phyloP scores from a whole-genome alignment of 2,888 invertebrate species.

The Dolichomitus sp. region DNA sequence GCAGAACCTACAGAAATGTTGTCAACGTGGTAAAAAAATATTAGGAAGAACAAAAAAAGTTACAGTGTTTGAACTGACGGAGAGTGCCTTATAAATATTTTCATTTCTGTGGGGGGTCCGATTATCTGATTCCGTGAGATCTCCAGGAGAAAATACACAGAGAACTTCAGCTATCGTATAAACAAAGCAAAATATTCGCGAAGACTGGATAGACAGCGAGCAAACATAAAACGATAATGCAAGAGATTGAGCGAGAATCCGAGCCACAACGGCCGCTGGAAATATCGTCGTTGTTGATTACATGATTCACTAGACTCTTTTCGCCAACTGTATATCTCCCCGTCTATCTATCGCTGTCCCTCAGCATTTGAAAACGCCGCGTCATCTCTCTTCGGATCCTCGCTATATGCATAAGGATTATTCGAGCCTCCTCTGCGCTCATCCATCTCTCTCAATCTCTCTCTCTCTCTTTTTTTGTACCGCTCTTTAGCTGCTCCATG shows the following conservation, averaged over 20 bases:
- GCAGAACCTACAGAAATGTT: no score
- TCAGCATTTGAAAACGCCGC: slow-evolving; percentile 25
- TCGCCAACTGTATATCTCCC: slow-evolving; percentile 3
- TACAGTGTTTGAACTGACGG: no score
- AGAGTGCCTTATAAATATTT: no score
- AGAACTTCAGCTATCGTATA: background rate
- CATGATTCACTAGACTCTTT: slow-evolving; percentile 6
- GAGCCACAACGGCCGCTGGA: background rate
- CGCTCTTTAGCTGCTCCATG: slow-evolving; percentile 1
- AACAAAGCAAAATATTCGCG: background rate
- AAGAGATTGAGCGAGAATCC: slow-evolving; percentile 14
- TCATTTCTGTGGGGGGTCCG: background rate
- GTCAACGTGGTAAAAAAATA: no score
- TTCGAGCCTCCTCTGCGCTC: background rate
- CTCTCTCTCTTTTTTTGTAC: background rate
- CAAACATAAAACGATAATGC: slow-evolving; percentile 10
- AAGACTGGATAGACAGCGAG: background rate
- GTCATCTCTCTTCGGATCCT: slow-evolving; percentile 11
- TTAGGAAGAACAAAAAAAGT: no score
- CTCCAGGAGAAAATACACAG: background rate
- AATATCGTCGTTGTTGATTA: slow-evolving; percentile 21
- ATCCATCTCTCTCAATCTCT: background rate
- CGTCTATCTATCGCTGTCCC: slow-evolving; percentile 5
- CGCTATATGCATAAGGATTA: slow-evolving; percentile 1
- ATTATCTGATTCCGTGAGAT: background rate